Conservation (phyloP, 2,888 invertebrate genomes). For the Lycophotia porphyrea region DNA sequence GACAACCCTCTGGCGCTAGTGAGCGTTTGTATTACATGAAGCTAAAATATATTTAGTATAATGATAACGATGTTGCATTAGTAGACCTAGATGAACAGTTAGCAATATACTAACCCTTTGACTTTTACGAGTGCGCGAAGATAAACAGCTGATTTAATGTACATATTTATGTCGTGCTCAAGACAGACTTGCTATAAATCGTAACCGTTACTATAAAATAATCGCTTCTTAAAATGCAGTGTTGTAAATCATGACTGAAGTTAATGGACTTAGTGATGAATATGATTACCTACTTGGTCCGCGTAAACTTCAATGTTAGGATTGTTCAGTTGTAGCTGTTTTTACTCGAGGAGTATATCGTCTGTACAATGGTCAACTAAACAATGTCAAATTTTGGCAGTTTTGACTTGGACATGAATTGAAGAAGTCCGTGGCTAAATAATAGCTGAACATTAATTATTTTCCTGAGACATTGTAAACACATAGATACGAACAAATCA, state of each 20-base stretch:
- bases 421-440: no score
- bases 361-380: no score
- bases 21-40: conserved; percentile 22
- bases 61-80: conserved; percentile 46
- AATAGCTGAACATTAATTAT: no score
- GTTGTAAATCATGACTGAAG: conserved; percentile 56
- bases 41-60: conserved; percentile 25
- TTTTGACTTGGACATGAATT: no score
- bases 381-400: no score
- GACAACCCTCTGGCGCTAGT: neutral
- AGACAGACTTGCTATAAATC: conserved; percentile 57
- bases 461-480: no score
- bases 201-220: conserved; percentile 47
- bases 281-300: conserved; percentile 55
- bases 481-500: no score
- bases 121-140: conserved; percentile 52
- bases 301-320: conserved; percentile 50
- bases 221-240: conserved; percentile 56
- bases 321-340: conserved; percentile 35
- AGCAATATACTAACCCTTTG: conserved; percentile 50
- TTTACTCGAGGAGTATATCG: conserved; percentile 35
- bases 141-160: conserved; percentile 59
- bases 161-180: conserved; percentile 51
- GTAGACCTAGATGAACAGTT: conserved; percentile 38
- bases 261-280: conserved; percentile 55